Evolutionary conservation across 2,113 vertebrate species (phyloP).

Genomic region (Suncus etruscus): DNA sequence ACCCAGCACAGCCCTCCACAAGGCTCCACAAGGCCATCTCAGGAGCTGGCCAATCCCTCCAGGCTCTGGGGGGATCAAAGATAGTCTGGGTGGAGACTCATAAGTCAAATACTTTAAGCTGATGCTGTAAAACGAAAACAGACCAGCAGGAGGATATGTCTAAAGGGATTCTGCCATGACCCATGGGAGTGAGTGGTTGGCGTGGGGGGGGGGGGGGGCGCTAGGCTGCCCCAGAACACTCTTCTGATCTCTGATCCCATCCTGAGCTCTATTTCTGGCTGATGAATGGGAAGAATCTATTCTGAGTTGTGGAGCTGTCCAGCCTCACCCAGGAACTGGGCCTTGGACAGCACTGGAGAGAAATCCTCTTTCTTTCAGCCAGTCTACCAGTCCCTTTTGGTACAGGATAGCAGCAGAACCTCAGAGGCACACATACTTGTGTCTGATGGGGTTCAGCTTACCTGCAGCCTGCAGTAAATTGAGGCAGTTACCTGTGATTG

Average conservation of each 20-base stretch:
- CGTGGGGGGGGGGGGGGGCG: not conserved
- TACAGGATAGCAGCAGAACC: too few relatives aligned
- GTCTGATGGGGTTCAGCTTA: too few relatives aligned
- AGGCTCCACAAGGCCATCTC: too few relatives aligned
- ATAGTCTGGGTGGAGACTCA: too few relatives aligned
- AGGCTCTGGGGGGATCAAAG: too few relatives aligned
- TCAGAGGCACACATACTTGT: too few relatives aligned
- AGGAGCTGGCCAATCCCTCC: too few relatives aligned
- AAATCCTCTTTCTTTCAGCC: rapidly evolving
- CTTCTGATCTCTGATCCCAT: not conserved
- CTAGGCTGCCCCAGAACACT: not conserved
- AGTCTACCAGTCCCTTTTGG: not conserved
- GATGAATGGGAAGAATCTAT: not conserved
- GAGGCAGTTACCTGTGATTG: not conserved
- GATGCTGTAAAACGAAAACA: too few relatives aligned
- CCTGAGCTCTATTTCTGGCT: not conserved
- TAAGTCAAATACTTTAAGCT: too few relatives aligned
- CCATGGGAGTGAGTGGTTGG: not conserved
- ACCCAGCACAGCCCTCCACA: too few relatives aligned
- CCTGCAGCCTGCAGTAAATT: too few relatives aligned
- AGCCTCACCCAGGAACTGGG: not conserved
- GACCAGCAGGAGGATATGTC: not conserved
- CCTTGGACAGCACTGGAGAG: not conserved
- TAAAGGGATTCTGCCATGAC: not conserved
- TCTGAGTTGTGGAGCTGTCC: not conserved